Evolutionary conservation across 1,140 invertebrate species (phyloP), one percentile per base, ranked within the genome.

Genomic region (Medauroidea extradentata): DNA sequence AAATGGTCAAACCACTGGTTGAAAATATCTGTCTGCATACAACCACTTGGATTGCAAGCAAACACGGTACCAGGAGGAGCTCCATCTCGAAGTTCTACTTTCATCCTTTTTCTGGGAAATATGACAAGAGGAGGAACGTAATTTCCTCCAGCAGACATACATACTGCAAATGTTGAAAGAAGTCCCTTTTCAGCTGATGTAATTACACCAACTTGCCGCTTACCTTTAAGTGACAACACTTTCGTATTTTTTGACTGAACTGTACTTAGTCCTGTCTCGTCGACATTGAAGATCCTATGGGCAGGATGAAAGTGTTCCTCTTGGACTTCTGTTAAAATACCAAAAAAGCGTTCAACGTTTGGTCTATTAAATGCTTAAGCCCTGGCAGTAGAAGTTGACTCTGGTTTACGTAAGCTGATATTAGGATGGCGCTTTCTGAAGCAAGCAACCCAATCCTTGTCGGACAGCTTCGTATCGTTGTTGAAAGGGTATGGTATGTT

Each of bases 241-340:
- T 70, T 73, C 25, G 61, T 60, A 14, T 69, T 60, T 34, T 64
- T 70, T 57, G 74, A 73, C 14, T 66, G 64, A 25, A 74, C 71
- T 29, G 67, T 73, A 8, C 66, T 70, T 21, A 73, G 39, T 8
- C 73, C 74, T 29, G 69, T 76, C 49, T 73, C 71, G 60, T 73
- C 69, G 50, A 70, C 57, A 66, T 76, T 76, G 54, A 67, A 75
- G 14, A 74, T 65, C 24, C 62, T 55, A 42, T 65, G 49, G 18
- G 65, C 48, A 44, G 61, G 60, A 27, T 65, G 61, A 61, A 69
- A 51, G 49, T 65, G 53, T 59, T 69, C 59, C 43, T 50, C 46
- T 24, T 58, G 44, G 25, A 41, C 53, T 11, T 18, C 16, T 11
- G 7, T 42, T 34, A 54, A 24, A 42, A 54, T 43, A 49, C n/a